phyloP scores from a whole-genome alignment of 1,140 invertebrate genomes.

The Psilanteris sp. region DNA sequence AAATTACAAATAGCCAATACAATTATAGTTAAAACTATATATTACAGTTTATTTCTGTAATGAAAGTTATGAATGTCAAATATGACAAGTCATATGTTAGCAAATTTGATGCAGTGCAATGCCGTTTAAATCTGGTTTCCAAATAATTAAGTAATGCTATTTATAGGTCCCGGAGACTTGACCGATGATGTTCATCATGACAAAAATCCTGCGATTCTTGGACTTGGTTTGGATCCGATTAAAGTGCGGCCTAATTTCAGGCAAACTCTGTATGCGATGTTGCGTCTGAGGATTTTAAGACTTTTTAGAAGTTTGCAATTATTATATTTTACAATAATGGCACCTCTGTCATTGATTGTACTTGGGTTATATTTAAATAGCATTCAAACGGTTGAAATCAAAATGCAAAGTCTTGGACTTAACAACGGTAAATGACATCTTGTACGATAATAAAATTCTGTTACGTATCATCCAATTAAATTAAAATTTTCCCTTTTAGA shows the following conservation, averaged over 20 bases:
- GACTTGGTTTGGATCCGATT: slow-evolving; percentile 81
- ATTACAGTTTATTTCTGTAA: too few species aligned
- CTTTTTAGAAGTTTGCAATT: slow-evolving; percentile 79
- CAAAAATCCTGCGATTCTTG: slow-evolving; percentile 75
- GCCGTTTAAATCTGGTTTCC: too few species aligned
- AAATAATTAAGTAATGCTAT: slow-evolving; percentile 9
- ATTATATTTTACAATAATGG: slow-evolving; percentile 80
- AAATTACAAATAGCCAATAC: too few species aligned
- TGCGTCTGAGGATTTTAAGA: slow-evolving; percentile 77
- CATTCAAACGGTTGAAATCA: slow-evolving; percentile 82
- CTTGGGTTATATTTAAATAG: slow-evolving; percentile 85
- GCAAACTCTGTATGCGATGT: slow-evolving; percentile 80
- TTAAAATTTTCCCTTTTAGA: slow-evolving; percentile 59
- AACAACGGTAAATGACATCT: slow-evolving; percentile 72
- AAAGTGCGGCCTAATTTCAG: slow-evolving; percentile 80
- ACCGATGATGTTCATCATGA: slow-evolving; percentile 74
- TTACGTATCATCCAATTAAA: background rate
- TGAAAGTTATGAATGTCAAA: too few species aligned
- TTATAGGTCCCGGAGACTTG: slow-evolving; percentile 68
- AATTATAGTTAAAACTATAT: too few species aligned
- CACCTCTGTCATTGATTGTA: slow-evolving; percentile 83
- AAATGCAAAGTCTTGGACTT: slow-evolving; percentile 83
- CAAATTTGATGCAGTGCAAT: too few species aligned
- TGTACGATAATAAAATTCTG: background rate
- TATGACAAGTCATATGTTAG: too few species aligned